Base-by-base conservation (phyloP, 2,797 vertebrate genomes). In the Sciaenops ocellatus region DNA sequence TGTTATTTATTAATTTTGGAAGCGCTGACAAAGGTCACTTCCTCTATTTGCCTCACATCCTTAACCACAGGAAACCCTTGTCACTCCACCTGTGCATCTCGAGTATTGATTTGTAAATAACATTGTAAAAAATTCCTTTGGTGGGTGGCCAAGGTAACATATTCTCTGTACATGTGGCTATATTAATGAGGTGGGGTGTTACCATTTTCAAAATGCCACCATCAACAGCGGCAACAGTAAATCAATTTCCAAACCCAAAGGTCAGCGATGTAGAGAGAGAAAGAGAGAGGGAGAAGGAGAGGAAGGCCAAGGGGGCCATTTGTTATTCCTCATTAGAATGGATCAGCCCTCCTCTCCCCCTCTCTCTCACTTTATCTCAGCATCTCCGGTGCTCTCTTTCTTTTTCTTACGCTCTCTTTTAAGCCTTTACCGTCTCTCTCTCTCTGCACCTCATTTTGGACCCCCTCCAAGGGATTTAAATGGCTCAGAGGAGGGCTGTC, bases 131-230 rank as follows among this genome's bases (percentile, higher is more conserved):
- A 83, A 84, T 80, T 81, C 54, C 60, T 88, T 67, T 86, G 90
- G 79, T 55, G 46, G 87, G 51, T 80, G 84, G 83, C 85, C 83
- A 60, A 80, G 88, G 91, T 83, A 88, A 88, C 88, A 89, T 85
- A 90, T 92, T 93, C 89, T 84, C 76, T 72, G 81, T 90, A 86
- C 90, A 93, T 91, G 93, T 92, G 88, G 88, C 90, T 89, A 79
- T 93, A 94, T 94, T 96, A 96, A 96, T 94, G 92, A 96, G 93
- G 86, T 83, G 80, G 86, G 91, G 92, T 93, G 92, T 93, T 94
- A 95, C 93, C 94, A 95, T 95, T 95, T 95, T 93, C 91, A 91
- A 96, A 96, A 96, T 96, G 95, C 94, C 95, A 96, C 88, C 91
- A 16, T 95, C 91, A 94, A 93, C 94, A 82, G 93, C 86, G 79